A percentile compares a stretch with the other conserved stretches of the same genome.
These are phyloP conservation scores for Euspilapteryx auroguttella DNA, from an alignment of 2,888 invertebrate species.

Conservation along the genomic window DNA sequence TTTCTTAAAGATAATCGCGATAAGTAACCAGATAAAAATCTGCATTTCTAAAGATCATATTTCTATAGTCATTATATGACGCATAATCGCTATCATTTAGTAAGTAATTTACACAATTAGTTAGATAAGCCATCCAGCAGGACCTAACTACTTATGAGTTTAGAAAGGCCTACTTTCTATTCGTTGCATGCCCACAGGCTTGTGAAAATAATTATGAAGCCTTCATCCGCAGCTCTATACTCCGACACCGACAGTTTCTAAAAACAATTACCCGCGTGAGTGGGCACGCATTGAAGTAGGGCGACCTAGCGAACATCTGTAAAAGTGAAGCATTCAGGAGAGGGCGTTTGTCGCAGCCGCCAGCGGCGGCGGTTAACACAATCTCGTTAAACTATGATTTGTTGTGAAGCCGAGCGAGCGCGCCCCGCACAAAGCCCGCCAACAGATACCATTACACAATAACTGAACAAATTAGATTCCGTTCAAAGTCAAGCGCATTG, in stretches of 20 bases:
- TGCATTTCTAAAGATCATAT: too few relatives aligned
- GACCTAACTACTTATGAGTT: too few relatives aligned
- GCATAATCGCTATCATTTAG: too few relatives aligned
- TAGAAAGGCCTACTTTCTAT: too few relatives aligned
- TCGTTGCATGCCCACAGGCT: too few relatives aligned
- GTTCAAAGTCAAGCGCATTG: constrained; percentile 51
- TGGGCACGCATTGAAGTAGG: constrained; percentile 19
- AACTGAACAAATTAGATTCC: constrained; percentile 59
- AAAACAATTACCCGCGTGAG: constrained; percentile 39
- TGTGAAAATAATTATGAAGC: too few relatives aligned
- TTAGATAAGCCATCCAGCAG: too few relatives aligned
- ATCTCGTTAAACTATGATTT: constrained; percentile 57
- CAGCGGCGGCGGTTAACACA: constrained; percentile 33
- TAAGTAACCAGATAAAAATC: neutral
- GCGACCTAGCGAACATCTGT: constrained; percentile 16
- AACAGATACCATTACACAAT: constrained; percentile 52
- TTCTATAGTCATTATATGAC: too few relatives aligned
- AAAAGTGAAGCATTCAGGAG: too few relatives aligned
- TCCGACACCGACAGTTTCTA: neutral
- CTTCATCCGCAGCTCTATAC: too few relatives aligned
- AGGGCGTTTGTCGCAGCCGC: constrained; percentile 16
- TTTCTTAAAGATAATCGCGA: constrained; percentile 1
- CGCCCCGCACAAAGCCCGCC: constrained; percentile 31
- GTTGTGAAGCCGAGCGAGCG: constrained; percentile 51
- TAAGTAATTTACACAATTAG: too few relatives aligned